Evolutionary conservation across 2,888 invertebrate species (phyloP), one percentile per base, ranked within the genome.

Genomic region (Deilephila elpenor): DNA sequence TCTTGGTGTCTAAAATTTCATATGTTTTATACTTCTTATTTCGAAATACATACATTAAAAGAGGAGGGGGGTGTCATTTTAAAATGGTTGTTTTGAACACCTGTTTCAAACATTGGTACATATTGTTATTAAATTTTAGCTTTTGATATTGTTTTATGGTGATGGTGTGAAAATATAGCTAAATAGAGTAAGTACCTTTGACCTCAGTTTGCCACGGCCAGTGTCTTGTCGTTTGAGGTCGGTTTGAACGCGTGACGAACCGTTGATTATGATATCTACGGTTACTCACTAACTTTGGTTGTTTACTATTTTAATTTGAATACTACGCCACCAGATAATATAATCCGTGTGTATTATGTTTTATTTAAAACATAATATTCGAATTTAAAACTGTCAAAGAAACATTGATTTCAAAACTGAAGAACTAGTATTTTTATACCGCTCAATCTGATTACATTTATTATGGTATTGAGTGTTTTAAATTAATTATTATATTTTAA

Each of bases 71-170:
- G 64, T 71, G 51, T 75, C 75, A 72, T 53, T 6, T 71, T 77
- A 75, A 3, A 20, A 1, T 77, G 72, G 79, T n/a, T 44, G 17
- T 17, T 34, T 32, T 34, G 7, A 80, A 77, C 81, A 80, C 78
- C 75, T 79, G 82, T 76, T 70, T 64, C 73, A 71, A 71, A 67
- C 67, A 64, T 72, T 72, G 59, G 59, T 44, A 11, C 44, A 44
- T 44, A 44, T 72, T 72, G 56, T 34, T 59, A 67, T 44, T 73
- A 8, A 34, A 4, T 62, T 56, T 53, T 53, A 19, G 20, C 53
- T 59, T 51, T 32, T 60, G 44, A 44, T 34, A 20, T 6, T 53
- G 34, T 59, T 59, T 71, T 71, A 59, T 56, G n/a, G 59, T 6
- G 51, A n/a, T 44, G 19, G 20, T 51, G 71, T 32, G 34, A 51